phyloP scores from a whole-genome alignment of 1,140 invertebrate genomes.

The Drosophila arizonae region DNA sequence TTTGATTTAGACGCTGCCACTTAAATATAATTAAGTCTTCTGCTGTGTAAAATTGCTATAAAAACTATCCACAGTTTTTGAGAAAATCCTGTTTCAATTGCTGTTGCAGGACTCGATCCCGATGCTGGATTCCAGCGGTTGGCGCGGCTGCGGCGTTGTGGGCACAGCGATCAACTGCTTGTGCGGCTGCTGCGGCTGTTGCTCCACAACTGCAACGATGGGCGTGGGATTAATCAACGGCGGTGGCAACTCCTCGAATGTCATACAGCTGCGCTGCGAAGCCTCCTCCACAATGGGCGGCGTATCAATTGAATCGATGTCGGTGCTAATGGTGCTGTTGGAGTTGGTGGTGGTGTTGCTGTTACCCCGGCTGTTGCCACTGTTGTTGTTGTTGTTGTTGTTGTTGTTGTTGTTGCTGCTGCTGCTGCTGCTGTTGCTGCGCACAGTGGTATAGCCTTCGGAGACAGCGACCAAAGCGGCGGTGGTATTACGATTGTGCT shows the following conservation, averaged over 20 bases:
- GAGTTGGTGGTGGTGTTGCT: not conserved
- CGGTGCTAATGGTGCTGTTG: slow-evolving; percentile 20
- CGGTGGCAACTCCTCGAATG: slow-evolving; percentile 67
- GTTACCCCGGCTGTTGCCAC: not conserved
- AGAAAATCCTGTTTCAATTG: not conserved
- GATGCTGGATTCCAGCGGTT: slow-evolving; percentile 50
- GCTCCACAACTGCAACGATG: slow-evolving; percentile 66
- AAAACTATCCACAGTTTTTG: slow-evolving; percentile 54
- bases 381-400: slow-evolving; percentile 13
- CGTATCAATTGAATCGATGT: slow-evolving; percentile 66
- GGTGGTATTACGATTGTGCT: slow-evolving; percentile 78
- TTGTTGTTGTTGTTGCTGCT: slow-evolving; percentile 18
- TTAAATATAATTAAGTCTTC: slow-evolving; percentile 78
- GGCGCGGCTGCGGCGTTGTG: slow-evolving; percentile 53
- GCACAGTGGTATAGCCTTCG: slow-evolving; percentile 50
- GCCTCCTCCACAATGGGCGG: slow-evolving; percentile 70
- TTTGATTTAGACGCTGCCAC: slow-evolving; percentile 48
- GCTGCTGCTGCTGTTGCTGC: slow-evolving; percentile 15
- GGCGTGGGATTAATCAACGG: slow-evolving; percentile 68
- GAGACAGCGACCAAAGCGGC: slow-evolving; percentile 73
- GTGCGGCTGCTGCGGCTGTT: slow-evolving; percentile 46
- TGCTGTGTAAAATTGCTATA: slow-evolving; percentile 80
- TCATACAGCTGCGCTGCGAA: slow-evolving; percentile 59
- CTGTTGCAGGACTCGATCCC: slow-evolving; percentile 7
- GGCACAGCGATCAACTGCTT: slow-evolving; percentile 7